Conservation (phyloP, 2,113 vertebrate species). For the Stictonetta naevosa region DNA sequence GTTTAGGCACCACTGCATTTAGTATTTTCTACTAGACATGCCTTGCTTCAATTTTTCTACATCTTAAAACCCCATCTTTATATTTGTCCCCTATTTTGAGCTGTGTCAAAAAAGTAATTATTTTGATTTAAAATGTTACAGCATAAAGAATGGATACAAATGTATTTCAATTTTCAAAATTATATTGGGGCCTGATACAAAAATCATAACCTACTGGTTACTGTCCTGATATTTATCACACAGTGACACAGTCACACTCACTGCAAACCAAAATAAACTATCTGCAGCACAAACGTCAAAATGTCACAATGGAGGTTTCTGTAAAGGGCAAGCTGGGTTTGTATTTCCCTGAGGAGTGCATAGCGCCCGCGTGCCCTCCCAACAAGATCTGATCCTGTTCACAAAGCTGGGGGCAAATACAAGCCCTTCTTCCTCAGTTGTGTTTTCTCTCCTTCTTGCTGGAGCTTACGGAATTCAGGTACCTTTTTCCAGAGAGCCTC, state of each 20-base stretch:
- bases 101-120: neutral
- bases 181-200: neutral
- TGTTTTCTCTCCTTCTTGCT: neutral
- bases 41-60: neutral
- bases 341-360: neutral
- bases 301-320: neutral
- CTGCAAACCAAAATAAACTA: neutral
- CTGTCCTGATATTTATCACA: neutral
- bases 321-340: neutral
- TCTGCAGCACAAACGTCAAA: constrained; percentile 4
- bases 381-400: neutral
- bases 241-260: neutral
- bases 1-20: neutral
- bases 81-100: neutral
- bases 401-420: neutral
- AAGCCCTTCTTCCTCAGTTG: neutral
- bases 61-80: neutral
- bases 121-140: neutral
- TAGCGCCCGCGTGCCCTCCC: neutral
- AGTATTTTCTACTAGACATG: neutral
- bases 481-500: neutral
- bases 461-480: neutral
- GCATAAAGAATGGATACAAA: neutral
- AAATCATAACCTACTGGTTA: neutral
- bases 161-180: neutral